Base-by-base conservation (phyloP, 2,888 invertebrate genomes). In the Malthinus flaveolus region DNA sequence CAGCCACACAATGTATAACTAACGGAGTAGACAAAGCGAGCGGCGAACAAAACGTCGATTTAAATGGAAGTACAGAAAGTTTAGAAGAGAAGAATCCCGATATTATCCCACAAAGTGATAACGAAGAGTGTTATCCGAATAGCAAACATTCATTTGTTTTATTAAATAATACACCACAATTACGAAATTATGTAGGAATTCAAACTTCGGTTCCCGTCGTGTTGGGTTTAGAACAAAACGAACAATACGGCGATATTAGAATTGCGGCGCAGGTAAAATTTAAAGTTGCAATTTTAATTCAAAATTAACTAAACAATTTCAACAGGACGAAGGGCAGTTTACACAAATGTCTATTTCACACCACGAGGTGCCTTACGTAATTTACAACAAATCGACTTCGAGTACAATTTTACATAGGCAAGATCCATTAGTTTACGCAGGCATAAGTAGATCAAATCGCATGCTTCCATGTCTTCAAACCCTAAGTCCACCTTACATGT, bases 41-140 rank as follows among this genome's bases (percentile, higher is more conserved):
- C 65, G 76, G 76, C 7, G 80, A 81, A 67, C 79, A 80, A 10
- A 80, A 80, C 67, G 81, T 80, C 68, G 80, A 80, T 63, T 73
- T 80, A 37, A 81, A 81, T 68, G 81, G 80, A 63, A 80, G 79
- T 65, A 74, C 80, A 10, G 81, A 81, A 61, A 82, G 82, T 66
- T 73, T 81, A 57, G 83, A 84, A 66, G 83, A 83, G 68, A 83
- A 83, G 68, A 83, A 84, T 73, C 84, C 84, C 1, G 84, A 84
- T 67, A 82, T 84, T 61, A 83, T 84, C 58, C 83, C 83, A 47
- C 83, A 83, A 68, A 81, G 80, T 66, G 81, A 80, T 68, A 81
- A 79, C 62, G 80, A 81, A 32, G 80, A 80, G 54, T 82, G 82
- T 65, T 82, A 81, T 65, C 80, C 80, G 60, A 82, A 82, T 61